Base-by-base conservation (phyloP, 2,113 vertebrate genomes). In the Leptodactylus fuscus region DNA sequence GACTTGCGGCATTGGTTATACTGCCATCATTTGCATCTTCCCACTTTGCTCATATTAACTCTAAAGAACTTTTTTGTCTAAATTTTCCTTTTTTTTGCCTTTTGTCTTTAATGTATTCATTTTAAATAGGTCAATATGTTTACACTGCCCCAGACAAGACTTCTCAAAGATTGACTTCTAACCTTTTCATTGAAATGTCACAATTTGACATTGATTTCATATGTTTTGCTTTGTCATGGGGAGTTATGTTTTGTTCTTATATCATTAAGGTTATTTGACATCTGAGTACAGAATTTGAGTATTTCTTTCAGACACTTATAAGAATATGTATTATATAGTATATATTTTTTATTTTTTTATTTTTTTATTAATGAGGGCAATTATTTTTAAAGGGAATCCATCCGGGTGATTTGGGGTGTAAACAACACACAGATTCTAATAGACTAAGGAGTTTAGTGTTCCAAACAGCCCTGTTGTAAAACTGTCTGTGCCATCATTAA, bases 161-260 rank as follows among this genome's bases (percentile, higher is more conserved):
- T 73, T 73, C n/a, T n/a, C 20, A 73, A 73, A 76, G 24, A 51
- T 8, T 76, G 46, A 49, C 73, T 76, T 49, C n/a, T 76, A 76
- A 76, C 73, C 73, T 76, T 76, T 76, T 32, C 46, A 51, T 32
- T 49, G 16, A 76, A 51, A 76, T 76, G 73, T 51, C 73, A 76
- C 20, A 76, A 76, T 29, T 48, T 27, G 41, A 24, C 70, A 74
- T 24, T 18, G 24, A 75, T 75, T 74, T 29, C 5, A 27, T 32
- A 73, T 32, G 49, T 51, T 46, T 46, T 29, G 7, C 12, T 46
- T 75, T n/a, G n/a, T n/a, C 48, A 76, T 29, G 32, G 32, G 8
- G 16, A 32, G 27, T 22, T 18, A 32, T 51, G 10, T 49, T 27
- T 51, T 76, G 46, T 24, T 9, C 15, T 48, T 32, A 48, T 32